Evolutionary conservation across 2,797 vertebrate genomes (phyloP).

Genomic region (Eulemur mongoz): DNA sequence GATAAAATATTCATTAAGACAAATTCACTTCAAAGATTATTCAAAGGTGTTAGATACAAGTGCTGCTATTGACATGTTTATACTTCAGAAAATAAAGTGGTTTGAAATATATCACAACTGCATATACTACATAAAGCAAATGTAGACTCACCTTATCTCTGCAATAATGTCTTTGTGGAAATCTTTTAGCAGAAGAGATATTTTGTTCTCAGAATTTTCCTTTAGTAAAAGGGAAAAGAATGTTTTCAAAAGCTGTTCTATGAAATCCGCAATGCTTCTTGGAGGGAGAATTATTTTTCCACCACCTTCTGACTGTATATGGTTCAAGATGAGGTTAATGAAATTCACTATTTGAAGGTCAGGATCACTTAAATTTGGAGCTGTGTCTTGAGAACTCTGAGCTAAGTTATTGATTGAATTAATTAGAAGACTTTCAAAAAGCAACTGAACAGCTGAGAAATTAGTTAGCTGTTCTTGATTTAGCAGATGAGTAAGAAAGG

Average conservation of each 20-base stretch:
- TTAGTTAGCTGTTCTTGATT: slow-evolving; percentile 35
- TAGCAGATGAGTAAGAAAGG: neutral
- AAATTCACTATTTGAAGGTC: slow-evolving; percentile 61
- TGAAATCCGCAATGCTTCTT: slow-evolving; percentile 30
- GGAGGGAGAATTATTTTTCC: neutral
- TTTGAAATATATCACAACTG: neutral
- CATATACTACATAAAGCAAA: neutral
- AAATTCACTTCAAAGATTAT: neutral
- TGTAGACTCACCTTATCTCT: slow-evolving; percentile 78
- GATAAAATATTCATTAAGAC: neutral
- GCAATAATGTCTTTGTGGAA: slow-evolving; percentile 13
- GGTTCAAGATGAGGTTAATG: slow-evolving; percentile 65
- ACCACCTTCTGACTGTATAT: neutral
- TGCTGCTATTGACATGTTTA: neutral
- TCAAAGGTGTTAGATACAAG: neutral
- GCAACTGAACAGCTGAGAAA: neutral
- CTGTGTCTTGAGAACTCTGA: neutral
- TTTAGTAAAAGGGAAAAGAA: slow-evolving; percentile 34
- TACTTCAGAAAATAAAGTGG: neutral
- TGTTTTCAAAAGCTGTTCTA: slow-evolving; percentile 58
- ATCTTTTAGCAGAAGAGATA: slow-evolving; percentile 48
- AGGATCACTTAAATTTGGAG: neutral
- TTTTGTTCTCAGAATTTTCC: slow-evolving; percentile 55
- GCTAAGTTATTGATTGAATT: slow-evolving; percentile 41
- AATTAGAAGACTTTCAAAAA: slow-evolving; percentile 66